These are phyloP conservation scores for Diogma glabrata DNA, from an alignment of 2,888 invertebrate genomes.

Conservation along the genomic window DNA sequence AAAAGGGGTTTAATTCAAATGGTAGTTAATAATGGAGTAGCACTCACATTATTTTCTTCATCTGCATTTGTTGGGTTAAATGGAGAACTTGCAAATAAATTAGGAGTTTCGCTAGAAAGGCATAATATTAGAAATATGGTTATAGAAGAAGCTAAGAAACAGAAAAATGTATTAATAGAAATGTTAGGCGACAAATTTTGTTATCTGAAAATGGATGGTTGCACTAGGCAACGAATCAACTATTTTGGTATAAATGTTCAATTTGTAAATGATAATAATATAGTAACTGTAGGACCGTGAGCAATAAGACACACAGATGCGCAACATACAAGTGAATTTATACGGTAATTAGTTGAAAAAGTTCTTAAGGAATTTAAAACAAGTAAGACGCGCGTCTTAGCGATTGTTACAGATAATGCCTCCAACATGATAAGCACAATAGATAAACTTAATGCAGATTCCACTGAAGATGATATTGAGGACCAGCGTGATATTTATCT, in stretches of 20 bases:
- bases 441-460: background rate
- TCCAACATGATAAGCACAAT: background rate
- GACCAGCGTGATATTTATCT: background rate
- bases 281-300: background rate
- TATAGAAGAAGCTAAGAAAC: too few relatives aligned
- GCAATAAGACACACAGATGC: conserved; percentile 2
- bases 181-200: too few relatives aligned
- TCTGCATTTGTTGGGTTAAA: too few relatives aligned
- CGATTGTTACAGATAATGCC: conserved; percentile 1
- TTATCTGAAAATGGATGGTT: conserved; percentile 6
- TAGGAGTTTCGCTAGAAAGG: too few relatives aligned
- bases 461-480: background rate
- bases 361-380: conserved; percentile 1
- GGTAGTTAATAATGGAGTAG: too few relatives aligned
- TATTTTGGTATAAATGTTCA: conserved; percentile 5
- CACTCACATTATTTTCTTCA: too few relatives aligned
- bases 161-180: too few relatives aligned
- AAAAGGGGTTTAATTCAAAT: too few relatives aligned
- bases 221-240: conserved; percentile 6
- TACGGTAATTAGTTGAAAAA: background rate
- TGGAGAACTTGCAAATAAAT: too few relatives aligned
- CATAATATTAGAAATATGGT: too few relatives aligned
- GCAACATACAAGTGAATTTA: conserved; percentile 2
- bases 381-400: background rate
- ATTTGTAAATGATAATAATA: conserved; percentile 1